Base-by-base conservation (phyloP, 2,888 invertebrate species). In the Merodon equestris region DNA sequence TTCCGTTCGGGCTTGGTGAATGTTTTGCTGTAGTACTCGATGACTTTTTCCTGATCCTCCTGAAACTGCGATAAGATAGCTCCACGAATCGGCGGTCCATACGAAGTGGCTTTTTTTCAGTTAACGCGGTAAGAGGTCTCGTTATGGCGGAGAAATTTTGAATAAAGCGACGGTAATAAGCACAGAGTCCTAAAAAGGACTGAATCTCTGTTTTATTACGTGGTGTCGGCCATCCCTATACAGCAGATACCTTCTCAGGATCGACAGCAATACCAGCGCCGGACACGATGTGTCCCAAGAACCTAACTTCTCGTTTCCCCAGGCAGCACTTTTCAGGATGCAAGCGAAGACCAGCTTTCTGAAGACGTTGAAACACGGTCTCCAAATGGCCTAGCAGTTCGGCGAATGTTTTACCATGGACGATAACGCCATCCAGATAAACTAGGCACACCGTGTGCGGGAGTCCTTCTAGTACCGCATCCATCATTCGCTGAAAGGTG, bases 11-110 rank as follows among this genome's bases (percentile, higher is more conserved):
- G 42, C 3, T 38, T 40, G 10, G 40, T 53, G 1, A 82, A 34
- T 7, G 60, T 58, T 36, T 68, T 48, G 19, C 82, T 84, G 27
- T 53, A 70, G 53, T 82, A 82, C 1, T 67, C 71, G 12, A 83
- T 72, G 1, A 82, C 71, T 15, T 38, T 50, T 17, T 83, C 82
- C 14, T 57, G 19, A 1, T 81, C 73, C 0, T 74, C 45, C 5
- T 81, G 81, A 4, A 61, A 54, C 13, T 61, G 56, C 19, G 61
- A 47, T 9, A 68, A 34, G 10, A 60, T 38, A 1, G 60, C 60
- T 13, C 70, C 60, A 44, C 45, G 34, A 9, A 47, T 53, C 1
- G 3, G 34, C 13, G 9, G n/a, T 47, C 54, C 47, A 64, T 13
- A 4, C 19, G 14, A 47, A 64, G 1, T 14, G 17, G 5, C 36